A percentile compares a stretch with the other conserved stretches of the same genome.
phyloP scores from a whole-genome alignment of 2,113 vertebrate species.

The Centropus unirufus region DNA sequence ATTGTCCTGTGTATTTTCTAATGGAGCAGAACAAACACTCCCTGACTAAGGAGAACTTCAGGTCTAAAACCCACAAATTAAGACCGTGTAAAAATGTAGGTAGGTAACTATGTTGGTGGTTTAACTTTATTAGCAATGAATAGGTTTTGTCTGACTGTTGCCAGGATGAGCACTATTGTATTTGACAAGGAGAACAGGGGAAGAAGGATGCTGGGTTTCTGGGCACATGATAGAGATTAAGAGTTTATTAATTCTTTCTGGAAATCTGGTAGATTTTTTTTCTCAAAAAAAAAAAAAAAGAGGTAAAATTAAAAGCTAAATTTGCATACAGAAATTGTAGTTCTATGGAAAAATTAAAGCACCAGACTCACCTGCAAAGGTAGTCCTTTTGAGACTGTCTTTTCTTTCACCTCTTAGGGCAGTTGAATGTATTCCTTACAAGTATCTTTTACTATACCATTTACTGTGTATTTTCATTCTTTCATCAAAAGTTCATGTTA shows the following conservation, averaged over 20 bases:
- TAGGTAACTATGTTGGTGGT: background rate
- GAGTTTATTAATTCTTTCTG: background rate
- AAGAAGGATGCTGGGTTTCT: background rate
- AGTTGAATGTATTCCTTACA: background rate
- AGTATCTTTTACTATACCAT: background rate
- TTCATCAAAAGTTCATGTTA: background rate
- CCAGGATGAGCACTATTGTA: background rate
- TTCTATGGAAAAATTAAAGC: background rate
- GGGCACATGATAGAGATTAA: background rate
- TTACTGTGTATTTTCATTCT: background rate
- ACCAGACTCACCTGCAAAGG: background rate
- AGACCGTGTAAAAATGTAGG: background rate
- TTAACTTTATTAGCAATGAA: background rate
- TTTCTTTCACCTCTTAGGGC: background rate
- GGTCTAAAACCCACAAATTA: background rate
- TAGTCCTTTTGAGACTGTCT: background rate
- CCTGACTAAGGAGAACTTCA: background rate
- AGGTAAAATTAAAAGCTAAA: background rate
- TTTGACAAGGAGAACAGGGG: background rate
- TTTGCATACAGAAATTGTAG: background rate
- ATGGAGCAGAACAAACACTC: background rate
- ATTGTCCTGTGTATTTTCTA: background rate
- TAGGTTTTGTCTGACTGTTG: background rate
- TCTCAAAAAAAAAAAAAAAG: background rate
- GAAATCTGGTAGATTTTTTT: background rate